Percentiles rank a stretch among this genome's conserved stretches.
Evolutionary conservation across 2,797 vertebrate species (phyloP).

Genomic region (Arrhamphus sclerolepis): DNA sequence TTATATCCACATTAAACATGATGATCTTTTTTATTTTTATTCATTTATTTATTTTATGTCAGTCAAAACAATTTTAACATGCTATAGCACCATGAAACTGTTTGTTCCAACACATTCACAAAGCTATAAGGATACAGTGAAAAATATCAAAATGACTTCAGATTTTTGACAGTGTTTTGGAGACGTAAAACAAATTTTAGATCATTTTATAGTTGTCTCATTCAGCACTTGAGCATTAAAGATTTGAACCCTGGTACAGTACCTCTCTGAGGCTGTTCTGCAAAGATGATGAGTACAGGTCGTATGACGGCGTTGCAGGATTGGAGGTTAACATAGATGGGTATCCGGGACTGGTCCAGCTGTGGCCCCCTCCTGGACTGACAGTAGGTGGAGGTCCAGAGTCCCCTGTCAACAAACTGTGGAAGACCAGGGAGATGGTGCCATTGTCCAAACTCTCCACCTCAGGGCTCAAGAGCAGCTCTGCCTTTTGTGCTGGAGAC

Average conservation of each 20-base stretch:
- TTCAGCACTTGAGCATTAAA: too few relatives aligned
- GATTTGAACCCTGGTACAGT: not conserved
- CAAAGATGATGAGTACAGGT: slow-evolving; percentile 15
- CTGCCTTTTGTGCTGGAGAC: slow-evolving; percentile 77
- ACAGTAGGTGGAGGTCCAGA: slow-evolving; percentile 5
- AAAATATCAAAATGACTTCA: too few relatives aligned
- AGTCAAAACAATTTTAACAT: too few relatives aligned
- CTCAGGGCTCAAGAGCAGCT: slow-evolving; percentile 73
- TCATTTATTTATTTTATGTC: too few relatives aligned
- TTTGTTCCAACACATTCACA: too few relatives aligned
- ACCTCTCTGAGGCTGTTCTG: slow-evolving; percentile 62
- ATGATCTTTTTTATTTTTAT: too few relatives aligned
- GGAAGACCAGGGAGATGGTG: slow-evolving; percentile 70
- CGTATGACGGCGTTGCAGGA: not conserved
- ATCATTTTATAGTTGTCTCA: too few relatives aligned
- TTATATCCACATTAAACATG: too few relatives aligned
- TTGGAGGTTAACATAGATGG: not conserved
- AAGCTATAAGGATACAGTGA: too few relatives aligned
- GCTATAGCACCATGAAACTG: too few relatives aligned
- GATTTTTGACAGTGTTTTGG: too few relatives aligned
- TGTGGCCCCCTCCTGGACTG: slow-evolving; percentile 4
- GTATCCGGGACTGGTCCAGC: slow-evolving; percentile 26
- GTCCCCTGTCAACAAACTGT: slow-evolving; percentile 62
- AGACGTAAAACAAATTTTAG: too few relatives aligned
- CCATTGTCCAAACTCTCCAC: slow-evolving; percentile 64